Conservation (phyloP, 2,113 vertebrate genomes). For the Tauraco erythrolophus region DNA sequence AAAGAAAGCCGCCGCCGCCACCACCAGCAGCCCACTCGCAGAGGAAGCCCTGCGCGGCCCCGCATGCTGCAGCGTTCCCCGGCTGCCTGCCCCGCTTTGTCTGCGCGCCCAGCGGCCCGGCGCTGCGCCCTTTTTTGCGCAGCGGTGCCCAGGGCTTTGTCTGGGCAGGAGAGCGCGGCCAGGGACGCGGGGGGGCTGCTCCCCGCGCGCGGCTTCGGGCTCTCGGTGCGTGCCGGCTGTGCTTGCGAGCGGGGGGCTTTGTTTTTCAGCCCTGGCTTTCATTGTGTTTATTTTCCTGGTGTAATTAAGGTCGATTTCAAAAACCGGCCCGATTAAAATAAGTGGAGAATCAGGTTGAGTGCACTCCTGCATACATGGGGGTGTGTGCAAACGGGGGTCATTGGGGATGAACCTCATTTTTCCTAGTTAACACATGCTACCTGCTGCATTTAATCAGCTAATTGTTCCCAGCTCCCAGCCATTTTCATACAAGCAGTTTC, state of each 20-base stretch:
- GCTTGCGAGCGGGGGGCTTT: background rate
- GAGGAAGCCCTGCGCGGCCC: constrained; percentile 67
- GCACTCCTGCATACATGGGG: background rate
- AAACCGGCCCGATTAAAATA: background rate
- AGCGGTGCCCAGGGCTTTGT: constrained; percentile 1
- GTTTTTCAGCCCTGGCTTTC: background rate
- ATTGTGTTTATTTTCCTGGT: background rate
- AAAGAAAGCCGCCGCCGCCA: background rate
- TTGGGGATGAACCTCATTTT: background rate
- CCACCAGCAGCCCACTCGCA: constrained; percentile 52
- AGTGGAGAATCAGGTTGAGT: background rate
- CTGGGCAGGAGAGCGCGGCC: background rate
- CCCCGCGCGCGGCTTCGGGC: background rate
- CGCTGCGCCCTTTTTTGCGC: background rate
- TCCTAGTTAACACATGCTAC: background rate
- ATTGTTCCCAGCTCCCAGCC: background rate
- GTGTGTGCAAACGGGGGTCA: background rate
- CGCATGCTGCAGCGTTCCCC: constrained; percentile 37
- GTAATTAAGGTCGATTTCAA: background rate
- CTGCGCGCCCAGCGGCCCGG: background rate
- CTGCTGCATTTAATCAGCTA: background rate
- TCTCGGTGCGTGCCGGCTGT: background rate
- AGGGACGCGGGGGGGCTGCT: background rate
- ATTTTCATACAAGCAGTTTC: background rate
- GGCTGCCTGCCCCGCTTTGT: constrained; percentile 22